Percentiles rank a stretch among this genome's conserved stretches.
These are phyloP conservation scores for Anarrhichthys ocellatus DNA, from an alignment of 2,113 vertebrate genomes.

Conservation along the genomic window DNA sequence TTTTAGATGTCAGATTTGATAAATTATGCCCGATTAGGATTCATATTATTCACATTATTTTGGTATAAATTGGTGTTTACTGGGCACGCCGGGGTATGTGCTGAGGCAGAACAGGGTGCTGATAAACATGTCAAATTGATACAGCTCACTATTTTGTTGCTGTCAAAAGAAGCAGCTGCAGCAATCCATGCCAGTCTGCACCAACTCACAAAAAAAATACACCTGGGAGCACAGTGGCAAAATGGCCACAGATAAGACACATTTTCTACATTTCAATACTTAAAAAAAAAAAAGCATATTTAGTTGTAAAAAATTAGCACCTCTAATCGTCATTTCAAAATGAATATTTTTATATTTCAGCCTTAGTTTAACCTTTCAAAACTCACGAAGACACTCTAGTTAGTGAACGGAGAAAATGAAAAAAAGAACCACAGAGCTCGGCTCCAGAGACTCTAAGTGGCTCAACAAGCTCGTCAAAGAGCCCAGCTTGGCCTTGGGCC, in stretches of 20 bases:
- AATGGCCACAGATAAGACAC: not conserved
- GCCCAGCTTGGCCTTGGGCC: conserved; percentile 23
- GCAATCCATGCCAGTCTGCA: conserved; percentile 21
- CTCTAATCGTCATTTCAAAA: not conserved
- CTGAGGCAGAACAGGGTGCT: conserved; percentile 43
- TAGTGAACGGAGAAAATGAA: too few relatives aligned
- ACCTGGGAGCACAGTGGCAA: not conserved
- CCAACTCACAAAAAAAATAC: conserved; percentile 1
- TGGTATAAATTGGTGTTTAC: conserved; percentile 59
- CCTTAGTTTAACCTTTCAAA: conserved; percentile 12
- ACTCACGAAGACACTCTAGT: not conserved
- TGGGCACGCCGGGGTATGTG: conserved; percentile 21
- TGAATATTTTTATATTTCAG: conserved; percentile 4
- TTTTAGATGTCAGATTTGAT: conserved; percentile 67
- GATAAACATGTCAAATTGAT: conserved; percentile 64
- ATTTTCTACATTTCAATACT: too few relatives aligned
- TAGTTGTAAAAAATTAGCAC: not conserved
- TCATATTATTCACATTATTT: conserved; percentile 69
- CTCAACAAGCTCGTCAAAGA: conserved; percentile 34
- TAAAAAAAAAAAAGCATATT: too few relatives aligned
- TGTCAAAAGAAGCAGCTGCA: conserved; percentile 53
- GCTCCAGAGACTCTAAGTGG: conserved; percentile 40
- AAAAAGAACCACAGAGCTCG: not conserved
- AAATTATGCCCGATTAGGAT: conserved; percentile 61
- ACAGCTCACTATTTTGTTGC: conserved; percentile 37